Evolutionary conservation across 2,113 vertebrate species (phyloP).

Genomic region (Xyrauchen texanus): DNA sequence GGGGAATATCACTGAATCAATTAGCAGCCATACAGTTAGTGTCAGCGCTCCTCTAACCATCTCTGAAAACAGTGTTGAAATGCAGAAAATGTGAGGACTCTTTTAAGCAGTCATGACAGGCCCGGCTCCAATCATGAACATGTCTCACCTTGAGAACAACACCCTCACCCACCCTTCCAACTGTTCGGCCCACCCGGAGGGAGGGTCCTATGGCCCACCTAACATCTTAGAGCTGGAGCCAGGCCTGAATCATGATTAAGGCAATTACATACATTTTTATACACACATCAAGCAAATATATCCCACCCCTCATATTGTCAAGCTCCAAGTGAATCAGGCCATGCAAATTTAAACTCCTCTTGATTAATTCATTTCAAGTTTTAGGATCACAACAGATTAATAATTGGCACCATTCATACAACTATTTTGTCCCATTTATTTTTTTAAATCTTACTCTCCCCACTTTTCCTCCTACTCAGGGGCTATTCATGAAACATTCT

Average conservation of each 20-base stretch:
- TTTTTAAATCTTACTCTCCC: background rate
- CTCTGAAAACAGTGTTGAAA: slow-evolving; percentile 49
- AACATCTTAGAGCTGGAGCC: no score
- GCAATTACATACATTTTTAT: slow-evolving; percentile 63
- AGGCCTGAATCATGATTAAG: no score
- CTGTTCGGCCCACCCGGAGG: no score
- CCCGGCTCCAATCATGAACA: no score
- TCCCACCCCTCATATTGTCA: slow-evolving; percentile 65
- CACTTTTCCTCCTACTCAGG: background rate
- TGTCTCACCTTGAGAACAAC: no score
- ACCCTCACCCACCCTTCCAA: no score
- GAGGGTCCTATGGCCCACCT: no score
- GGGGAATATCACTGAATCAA: slow-evolving; percentile 59
- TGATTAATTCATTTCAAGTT: slow-evolving; percentile 64
- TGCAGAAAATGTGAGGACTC: slow-evolving; percentile 52
- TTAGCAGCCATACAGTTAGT: slow-evolving; percentile 63
- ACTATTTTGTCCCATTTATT: background rate
- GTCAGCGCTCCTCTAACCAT: slow-evolving; percentile 57
- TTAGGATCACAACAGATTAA: background rate
- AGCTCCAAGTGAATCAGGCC: slow-evolving; percentile 69
- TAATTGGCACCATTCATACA: background rate
- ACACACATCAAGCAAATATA: slow-evolving; percentile 71
- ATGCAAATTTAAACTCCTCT: slow-evolving; percentile 67
- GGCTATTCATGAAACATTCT: no score
- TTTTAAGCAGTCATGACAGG: slow-evolving; percentile 53